A percentile compares a stretch with the other conserved stretches of the same genome.
These are phyloP conservation scores for Ramazzottius varieornatus DNA, from an alignment of 2,888 invertebrate species.

Conservation along the genomic window DNA sequence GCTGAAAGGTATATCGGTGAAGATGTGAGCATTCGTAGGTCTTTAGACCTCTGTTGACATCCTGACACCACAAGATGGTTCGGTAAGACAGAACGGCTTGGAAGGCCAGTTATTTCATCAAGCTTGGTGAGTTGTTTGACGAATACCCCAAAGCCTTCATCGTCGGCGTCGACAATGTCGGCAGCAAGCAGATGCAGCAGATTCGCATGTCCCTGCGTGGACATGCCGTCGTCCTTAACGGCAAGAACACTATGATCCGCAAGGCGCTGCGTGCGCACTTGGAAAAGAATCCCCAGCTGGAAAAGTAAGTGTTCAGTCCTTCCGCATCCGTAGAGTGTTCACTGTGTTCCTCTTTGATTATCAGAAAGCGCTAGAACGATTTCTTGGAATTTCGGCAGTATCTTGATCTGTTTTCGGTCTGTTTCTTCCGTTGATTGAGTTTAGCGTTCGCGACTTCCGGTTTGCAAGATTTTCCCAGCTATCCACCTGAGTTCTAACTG, in stretches of 20 bases:
- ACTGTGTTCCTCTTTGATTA: too few species aligned
- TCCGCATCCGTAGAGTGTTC: too few species aligned
- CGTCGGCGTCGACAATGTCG: conserved; percentile 98
- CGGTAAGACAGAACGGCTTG: conserved; percentile 99
- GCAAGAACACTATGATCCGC: conserved; percentile 99
- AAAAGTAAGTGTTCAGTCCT: conserved; percentile 52
- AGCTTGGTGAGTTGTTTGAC: conserved; percentile 76
- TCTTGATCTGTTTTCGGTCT: too few species aligned
- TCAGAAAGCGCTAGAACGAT: too few species aligned
- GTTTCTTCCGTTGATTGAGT: too few species aligned
- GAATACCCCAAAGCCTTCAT: conserved; percentile 98
- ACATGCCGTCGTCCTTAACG: conserved; percentile 75
- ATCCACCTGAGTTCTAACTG: too few species aligned
- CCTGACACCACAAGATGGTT: conserved; percentile 88
- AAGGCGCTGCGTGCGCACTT: conserved; percentile 93
- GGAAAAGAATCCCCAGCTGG: conserved; percentile 69
- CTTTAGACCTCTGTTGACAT: conserved; percentile 27
- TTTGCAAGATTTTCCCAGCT: too few species aligned
- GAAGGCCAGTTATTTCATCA: conserved; percentile 91
- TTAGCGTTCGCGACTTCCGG: too few species aligned
- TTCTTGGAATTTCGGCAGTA: too few species aligned
- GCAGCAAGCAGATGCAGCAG: conserved; percentile 98
- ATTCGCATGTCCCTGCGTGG: conserved; percentile 81
- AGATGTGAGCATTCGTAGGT: too few species aligned
- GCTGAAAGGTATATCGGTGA: too few species aligned